A percentile compares a stretch with the other conserved stretches of the same genome.
These are phyloP conservation scores for Amphimallon solstitiale DNA, from an alignment of 2,888 invertebrate species.

Conservation along the genomic window DNA sequence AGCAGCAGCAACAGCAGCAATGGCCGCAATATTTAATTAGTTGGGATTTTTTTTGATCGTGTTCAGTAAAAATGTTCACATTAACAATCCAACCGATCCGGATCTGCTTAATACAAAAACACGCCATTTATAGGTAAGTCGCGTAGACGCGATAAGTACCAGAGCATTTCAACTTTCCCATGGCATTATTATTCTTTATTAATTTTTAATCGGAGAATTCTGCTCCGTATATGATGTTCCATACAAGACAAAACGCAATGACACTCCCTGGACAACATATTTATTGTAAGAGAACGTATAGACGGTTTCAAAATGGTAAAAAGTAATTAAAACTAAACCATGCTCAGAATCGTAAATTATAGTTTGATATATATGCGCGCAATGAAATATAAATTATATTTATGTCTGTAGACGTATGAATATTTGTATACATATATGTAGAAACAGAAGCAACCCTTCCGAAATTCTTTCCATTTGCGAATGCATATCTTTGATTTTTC, in stretches of 20 bases:
- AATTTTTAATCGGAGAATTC: slow-evolving; percentile 32
- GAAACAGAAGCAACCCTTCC: too few species aligned
- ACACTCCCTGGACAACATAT: slow-evolving; percentile 25
- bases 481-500: too few species aligned
- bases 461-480: too few species aligned
- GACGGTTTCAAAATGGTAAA: slow-evolving; percentile 19
- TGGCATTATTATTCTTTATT: slow-evolving; percentile 32
- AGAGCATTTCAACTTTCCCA: slow-evolving; percentile 32
- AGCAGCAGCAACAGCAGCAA: slow-evolving; percentile 55
- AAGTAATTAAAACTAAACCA: slow-evolving; percentile 31
- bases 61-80: slow-evolving; percentile 47
- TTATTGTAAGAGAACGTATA: slow-evolving; percentile 28
- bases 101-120: slow-evolving; percentile 55
- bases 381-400: too few species aligned
- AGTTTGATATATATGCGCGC: too few species aligned
- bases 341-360: slow-evolving; percentile 23
- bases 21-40: slow-evolving; percentile 61
- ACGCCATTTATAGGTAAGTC: slow-evolving; percentile 55
- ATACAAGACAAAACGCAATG: slow-evolving; percentile 21
- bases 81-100: slow-evolving; percentile 60
- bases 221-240: slow-evolving; percentile 29
- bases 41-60: slow-evolving; percentile 55
- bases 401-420: too few species aligned
- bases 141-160: slow-evolving; percentile 45
- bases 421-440: too few species aligned